Evolutionary conservation across 1,140 invertebrate species (phyloP), one percentile per base, ranked within the genome.

Genomic region (Phymorhynchus buccinoides): DNA sequence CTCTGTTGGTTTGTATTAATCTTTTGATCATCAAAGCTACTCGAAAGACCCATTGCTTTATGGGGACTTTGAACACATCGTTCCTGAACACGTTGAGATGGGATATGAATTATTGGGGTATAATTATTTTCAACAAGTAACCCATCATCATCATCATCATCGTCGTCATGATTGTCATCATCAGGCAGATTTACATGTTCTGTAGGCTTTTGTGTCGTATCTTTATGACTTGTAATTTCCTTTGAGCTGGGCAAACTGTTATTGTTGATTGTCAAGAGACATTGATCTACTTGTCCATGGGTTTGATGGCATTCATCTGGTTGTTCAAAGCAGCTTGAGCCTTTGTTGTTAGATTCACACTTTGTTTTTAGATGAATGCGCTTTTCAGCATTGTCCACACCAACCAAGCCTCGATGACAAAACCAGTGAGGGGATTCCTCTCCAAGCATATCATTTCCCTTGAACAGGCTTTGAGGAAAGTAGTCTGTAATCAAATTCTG

Each of bases 211-310:
- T n/a, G n/a, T n/a, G n/a, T n/a, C n/a, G n/a, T n/a, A n/a, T n/a
- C n/a, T n/a, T n/a, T n/a, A n/a, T n/a, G n/a, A n/a, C n/a, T n/a
- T n/a, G n/a, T n/a, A n/a, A n/a, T n/a, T n/a, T n/a, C n/a, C n/a
- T n/a, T n/a, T n/a, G n/a, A n/a, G n/a, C 32, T 73, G 30, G 73
- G 73, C 73, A 75, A 37, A 22, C 73, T 75, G 73, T 75, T 75
- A 37, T 75, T 75, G 73, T 75, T 75, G 1, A 75, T 16, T 0
- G 73, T 75, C 35, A 75, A 37, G 12, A 75, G 37, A 27, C 73
- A 75, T 9, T 37, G 73, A 3, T 16, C 32, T 1, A 41, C 0
- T 6, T 75, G 73, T 41, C 42, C 73, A 4, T 41, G 14, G 9
- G 16, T 18, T 7, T 41, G 73, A 1, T 41, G 18, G 32, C 27